Base-by-base conservation (phyloP, 2,888 invertebrate genomes). In the Stomorhina lunata region DNA sequence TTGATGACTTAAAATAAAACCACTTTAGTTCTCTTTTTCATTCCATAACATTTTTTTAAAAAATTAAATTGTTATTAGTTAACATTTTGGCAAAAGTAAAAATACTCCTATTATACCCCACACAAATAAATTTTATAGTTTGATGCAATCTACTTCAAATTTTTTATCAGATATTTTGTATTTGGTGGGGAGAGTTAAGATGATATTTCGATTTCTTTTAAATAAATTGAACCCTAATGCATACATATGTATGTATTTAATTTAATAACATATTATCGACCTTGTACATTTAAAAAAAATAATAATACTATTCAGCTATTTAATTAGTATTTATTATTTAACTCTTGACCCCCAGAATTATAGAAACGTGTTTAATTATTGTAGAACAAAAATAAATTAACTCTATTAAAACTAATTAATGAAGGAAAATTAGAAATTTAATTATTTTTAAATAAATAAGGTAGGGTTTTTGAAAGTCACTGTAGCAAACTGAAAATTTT, bases 271-370 rank as follows among this genome's bases (percentile, higher is more conserved):
- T 63, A 27, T 20, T 43, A 29, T 73, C 50, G 48, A 43, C 15
- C 32, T 22, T 61, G 4, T 10, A 50, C 29, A 61, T 50, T 40
- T 40, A 50, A 48, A 50, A 61, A 43, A 34, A 17, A 50, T 22
- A 65, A 65, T n/a, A n/a, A n/a, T n/a, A n/a, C 37, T 37, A 40
- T 5, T 7, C 17, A 1, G 10, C 1, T 20, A 53, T 73, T 63
- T 73, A 53, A 43, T 63, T 63, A 50, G 48, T 37, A 72, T 61
- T 50, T 50, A 72, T 32, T 61, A 63, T 73, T 59, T 71, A 45
- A 71, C 57, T 71, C 10, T 2, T 29, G 63, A n/a, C n/a, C n/a
- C n/a, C n/a, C 9, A 32, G 63, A 43, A 7, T 7, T 7, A 20
- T 12, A 43, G 22, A 12, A 61, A 76, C 76, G 76, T 76, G 66